Evolutionary conservation across 2,888 invertebrate genomes (phyloP).

Genomic region (Drosophila pegasa): DNA sequence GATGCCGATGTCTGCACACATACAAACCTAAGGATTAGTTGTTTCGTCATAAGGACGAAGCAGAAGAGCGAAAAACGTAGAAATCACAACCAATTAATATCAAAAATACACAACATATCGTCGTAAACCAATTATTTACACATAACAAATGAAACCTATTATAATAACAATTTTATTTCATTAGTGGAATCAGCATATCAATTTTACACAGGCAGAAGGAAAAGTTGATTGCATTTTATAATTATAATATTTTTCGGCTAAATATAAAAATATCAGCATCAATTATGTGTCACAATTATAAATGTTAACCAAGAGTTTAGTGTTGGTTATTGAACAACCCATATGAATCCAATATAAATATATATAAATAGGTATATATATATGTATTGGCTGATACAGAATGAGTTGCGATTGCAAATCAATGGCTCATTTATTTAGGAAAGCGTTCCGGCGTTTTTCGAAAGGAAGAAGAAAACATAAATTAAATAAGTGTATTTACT

Average conservation of each 20-base stretch:
- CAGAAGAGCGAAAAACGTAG: constrained; percentile 42
- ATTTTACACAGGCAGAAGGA: constrained; percentile 77
- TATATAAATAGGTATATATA: constrained; percentile 48
- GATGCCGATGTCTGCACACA: constrained; percentile 45
- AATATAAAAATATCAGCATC: constrained; percentile 51
- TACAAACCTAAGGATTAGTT: constrained; percentile 58
- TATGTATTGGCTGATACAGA: constrained; percentile 65
- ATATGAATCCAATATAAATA: constrained; percentile 30
- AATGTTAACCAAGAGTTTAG: constrained; percentile 81
- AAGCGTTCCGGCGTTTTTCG: constrained; percentile 42
- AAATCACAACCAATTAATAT: constrained; percentile 75
- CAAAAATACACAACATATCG: constrained; percentile 79
- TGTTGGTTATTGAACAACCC: constrained; percentile 73
- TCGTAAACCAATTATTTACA: constrained; percentile 64
- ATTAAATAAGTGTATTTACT: constrained; percentile 77
- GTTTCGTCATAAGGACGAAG: constrained; percentile 18
- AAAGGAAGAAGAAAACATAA: constrained; percentile 62
- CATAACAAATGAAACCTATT: constrained; percentile 25
- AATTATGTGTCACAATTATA: constrained; percentile 66
- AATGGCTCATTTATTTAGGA: constrained; percentile 51
- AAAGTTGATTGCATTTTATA: constrained; percentile 33
- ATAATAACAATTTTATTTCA: constrained; percentile 63
- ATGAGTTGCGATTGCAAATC: constrained; percentile 78
- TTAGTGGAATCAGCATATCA: constrained; percentile 85
- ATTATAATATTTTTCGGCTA: constrained; percentile 37